Evolutionary conservation across 1,140 invertebrate genomes (phyloP).

Genomic region (Cecropterus lyciades): DNA sequence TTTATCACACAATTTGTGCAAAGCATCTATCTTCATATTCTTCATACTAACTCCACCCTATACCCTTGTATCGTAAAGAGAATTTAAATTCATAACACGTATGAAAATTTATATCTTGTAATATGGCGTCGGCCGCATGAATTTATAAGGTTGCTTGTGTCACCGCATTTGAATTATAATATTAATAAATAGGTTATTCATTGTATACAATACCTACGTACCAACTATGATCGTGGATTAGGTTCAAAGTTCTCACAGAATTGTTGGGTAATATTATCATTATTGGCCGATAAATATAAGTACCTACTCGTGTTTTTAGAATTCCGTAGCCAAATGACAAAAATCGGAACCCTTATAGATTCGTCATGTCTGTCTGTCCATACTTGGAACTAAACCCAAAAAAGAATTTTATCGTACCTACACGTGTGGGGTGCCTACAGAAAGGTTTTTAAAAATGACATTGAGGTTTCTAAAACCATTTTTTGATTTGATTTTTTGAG

Average conservation of each 20-base stretch:
- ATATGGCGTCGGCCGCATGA: conserved; percentile 46
- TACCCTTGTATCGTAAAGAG: conserved; percentile 26
- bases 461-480: too few species aligned
- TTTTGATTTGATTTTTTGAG: too few species aligned
- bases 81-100: conserved; percentile 49
- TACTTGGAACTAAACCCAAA: too few species aligned
- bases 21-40: conserved; percentile 21
- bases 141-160: conserved; percentile 49
- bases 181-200: conserved; percentile 39
- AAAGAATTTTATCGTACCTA: too few species aligned
- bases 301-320: too few species aligned
- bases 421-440: too few species aligned
- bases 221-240: conserved; percentile 32
- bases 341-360: too few species aligned
- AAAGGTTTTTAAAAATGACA: too few species aligned
- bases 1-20: background rate
- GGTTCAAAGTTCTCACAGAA: background rate
- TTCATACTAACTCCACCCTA: conserved; percentile 18
- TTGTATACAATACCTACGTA: conserved; percentile 33
- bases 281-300: too few species aligned
- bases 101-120: conserved; percentile 64
- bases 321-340: too few species aligned
- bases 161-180: conserved; percentile 47
- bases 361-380: too few species aligned
- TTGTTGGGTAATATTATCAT: too few species aligned